Evolutionary conservation across 2,797 vertebrate species (phyloP).

Genomic region (Trichosurus vulpecula): DNA sequence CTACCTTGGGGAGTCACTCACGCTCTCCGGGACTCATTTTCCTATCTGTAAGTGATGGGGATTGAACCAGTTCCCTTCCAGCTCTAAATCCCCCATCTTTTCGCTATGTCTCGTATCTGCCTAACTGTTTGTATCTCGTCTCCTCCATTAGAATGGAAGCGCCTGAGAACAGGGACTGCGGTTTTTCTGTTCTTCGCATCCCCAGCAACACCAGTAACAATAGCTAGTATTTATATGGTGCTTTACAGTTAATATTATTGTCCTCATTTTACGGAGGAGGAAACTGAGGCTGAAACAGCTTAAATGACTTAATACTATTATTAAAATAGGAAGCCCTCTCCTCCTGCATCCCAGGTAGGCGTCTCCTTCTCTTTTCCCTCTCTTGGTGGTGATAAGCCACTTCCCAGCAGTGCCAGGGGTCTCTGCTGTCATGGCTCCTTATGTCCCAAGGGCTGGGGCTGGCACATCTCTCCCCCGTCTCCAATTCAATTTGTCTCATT

Average conservation of each 20-base stretch:
- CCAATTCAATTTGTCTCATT: not conserved
- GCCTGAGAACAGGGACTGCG: not conserved
- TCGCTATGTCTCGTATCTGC: not conserved
- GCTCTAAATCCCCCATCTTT: not conserved
- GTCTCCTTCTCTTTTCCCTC: not conserved
- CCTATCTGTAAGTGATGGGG: not conserved
- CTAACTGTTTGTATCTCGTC: not conserved
- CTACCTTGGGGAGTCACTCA: not conserved
- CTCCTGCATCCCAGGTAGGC: not conserved
- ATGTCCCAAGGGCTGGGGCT: not conserved
- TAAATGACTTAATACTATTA: not conserved
- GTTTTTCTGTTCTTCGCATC: not conserved
- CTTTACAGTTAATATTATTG: too few species aligned
- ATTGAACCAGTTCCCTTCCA: not conserved
- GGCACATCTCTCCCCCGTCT: not conserved
- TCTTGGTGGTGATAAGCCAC: not conserved
- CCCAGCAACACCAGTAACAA: not conserved
- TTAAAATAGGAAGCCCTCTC: not conserved
- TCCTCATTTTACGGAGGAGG: not conserved
- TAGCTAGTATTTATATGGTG: not conserved
- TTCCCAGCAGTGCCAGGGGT: not conserved
- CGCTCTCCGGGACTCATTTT: not conserved
- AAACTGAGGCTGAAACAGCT: not conserved
- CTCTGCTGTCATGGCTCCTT: not conserved
- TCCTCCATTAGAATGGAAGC: not conserved